Percentiles rank a stretch among this genome's conserved stretches.
phyloP scores from a whole-genome alignment of 2,888 invertebrate genomes.

The Euzophera pinguis region DNA sequence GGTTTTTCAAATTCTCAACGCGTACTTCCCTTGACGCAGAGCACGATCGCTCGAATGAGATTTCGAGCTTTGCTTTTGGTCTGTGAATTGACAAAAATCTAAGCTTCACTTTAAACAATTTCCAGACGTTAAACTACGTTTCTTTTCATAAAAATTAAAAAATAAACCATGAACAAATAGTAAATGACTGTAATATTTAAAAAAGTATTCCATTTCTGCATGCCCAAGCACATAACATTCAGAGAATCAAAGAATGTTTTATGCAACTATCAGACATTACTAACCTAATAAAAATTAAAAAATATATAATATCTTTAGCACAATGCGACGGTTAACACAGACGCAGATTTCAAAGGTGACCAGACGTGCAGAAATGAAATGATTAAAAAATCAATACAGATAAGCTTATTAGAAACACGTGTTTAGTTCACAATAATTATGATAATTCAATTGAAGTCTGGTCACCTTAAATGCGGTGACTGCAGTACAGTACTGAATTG shows the following conservation, averaged over 20 bases:
- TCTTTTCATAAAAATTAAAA: slow-evolving; percentile 26
- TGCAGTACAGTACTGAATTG: slow-evolving; percentile 46
- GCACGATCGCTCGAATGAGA: no score
- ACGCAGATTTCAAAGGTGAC: slow-evolving; percentile 61
- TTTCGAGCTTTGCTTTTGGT: no score
- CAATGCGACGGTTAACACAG: slow-evolving; percentile 44
- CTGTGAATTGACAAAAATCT: no score
- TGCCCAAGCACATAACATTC: slow-evolving; percentile 75
- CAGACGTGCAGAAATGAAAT: slow-evolving; percentile 77
- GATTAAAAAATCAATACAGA: slow-evolving; percentile 27
- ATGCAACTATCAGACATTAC: slow-evolving; percentile 54
- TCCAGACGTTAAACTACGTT: no score
- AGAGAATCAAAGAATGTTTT: slow-evolving; percentile 48
- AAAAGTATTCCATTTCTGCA: slow-evolving; percentile 73
- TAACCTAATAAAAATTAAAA: slow-evolving; percentile 44
- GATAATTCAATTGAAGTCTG: slow-evolving; percentile 46
- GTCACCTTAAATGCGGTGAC: slow-evolving; percentile 74
- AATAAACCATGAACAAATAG: slow-evolving; percentile 43
- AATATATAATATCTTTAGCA: slow-evolving; percentile 43
- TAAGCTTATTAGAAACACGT: slow-evolving; percentile 17
- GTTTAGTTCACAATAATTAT: slow-evolving; percentile 19
- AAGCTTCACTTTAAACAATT: no score
- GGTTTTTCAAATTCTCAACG: no score
- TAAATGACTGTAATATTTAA: slow-evolving; percentile 43
- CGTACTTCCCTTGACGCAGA: no score